These are phyloP conservation scores for Helogale parvula DNA, from an alignment of 2,113 vertebrate species.

Conservation along the genomic window DNA sequence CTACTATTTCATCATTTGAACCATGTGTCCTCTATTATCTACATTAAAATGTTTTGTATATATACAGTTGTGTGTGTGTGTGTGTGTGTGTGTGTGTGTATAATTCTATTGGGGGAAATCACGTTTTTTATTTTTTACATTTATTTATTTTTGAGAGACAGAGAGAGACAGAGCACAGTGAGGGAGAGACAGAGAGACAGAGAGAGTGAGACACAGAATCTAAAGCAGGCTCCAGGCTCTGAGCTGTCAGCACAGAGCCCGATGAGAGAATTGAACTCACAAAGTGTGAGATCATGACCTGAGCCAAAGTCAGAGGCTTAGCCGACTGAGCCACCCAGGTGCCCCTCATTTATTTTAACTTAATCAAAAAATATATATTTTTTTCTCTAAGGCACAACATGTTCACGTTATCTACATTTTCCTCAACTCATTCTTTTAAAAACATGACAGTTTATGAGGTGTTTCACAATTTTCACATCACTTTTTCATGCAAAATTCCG, in stretches of 20 bases:
- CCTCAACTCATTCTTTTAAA: background rate
- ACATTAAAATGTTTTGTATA: background rate
- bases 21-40: background rate
- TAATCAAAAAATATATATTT: background rate
- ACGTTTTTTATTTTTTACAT: too few species aligned
- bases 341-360: background rate
- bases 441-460: background rate
- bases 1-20: background rate
- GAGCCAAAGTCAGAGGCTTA: too few species aligned
- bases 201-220: too few species aligned
- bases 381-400: background rate
- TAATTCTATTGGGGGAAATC: background rate
- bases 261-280: too few species aligned
- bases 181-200: too few species aligned
- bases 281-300: too few species aligned
- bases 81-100: too few species aligned
- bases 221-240: too few species aligned
- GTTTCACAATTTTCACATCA: background rate
- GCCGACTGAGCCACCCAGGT: too few species aligned
- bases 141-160: too few species aligned
- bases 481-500: background rate
- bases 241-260: too few species aligned
- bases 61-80: background rate
- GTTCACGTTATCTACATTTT: background rate
- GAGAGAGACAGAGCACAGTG: too few species aligned